phyloP scores from a whole-genome alignment of 2,888 invertebrate species.

The Dorcus hopei region DNA sequence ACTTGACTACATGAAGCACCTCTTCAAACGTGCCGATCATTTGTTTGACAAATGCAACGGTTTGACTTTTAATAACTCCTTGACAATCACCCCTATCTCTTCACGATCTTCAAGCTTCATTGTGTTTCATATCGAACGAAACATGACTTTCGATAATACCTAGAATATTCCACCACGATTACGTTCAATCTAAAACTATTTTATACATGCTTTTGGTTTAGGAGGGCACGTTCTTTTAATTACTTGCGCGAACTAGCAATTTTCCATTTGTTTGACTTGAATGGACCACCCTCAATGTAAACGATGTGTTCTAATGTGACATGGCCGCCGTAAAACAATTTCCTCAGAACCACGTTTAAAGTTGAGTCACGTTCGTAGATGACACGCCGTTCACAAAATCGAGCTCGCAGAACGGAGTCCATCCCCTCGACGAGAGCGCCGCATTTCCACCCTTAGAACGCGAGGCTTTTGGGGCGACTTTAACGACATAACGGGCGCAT shows the following conservation, averaged over 20 bases:
- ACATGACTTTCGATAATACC: no score
- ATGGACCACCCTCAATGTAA: slow-evolving; percentile 15
- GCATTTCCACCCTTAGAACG: slow-evolving; percentile 8
- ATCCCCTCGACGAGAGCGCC: slow-evolving; percentile 27
- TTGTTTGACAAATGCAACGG: slow-evolving; percentile 42
- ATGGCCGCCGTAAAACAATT: slow-evolving; percentile 48
- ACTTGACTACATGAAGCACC: slow-evolving; percentile 43
- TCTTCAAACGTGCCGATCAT: slow-evolving; percentile 45
- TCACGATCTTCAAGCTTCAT: no score
- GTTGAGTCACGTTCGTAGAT: slow-evolving; percentile 49
- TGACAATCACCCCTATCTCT: slow-evolving; percentile 1
- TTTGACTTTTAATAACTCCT: slow-evolving; percentile 32
- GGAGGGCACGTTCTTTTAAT: no score
- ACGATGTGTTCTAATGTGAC: slow-evolving; percentile 10
- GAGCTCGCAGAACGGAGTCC: slow-evolving; percentile 43
- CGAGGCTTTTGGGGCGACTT: slow-evolving; percentile 27
- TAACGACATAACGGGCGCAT: slow-evolving; percentile 37
- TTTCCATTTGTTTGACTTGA: no score
- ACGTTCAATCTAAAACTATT: no score
- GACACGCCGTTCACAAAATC: slow-evolving; percentile 44
- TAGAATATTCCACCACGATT: no score
- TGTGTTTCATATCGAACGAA: no score
- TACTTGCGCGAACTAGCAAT: no score
- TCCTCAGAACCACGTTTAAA: slow-evolving; percentile 42
- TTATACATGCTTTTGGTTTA: no score